These are phyloP conservation scores for Dipodomys ordii DNA, from an alignment of 2,113 vertebrate genomes.

Conservation along the genomic window DNA sequence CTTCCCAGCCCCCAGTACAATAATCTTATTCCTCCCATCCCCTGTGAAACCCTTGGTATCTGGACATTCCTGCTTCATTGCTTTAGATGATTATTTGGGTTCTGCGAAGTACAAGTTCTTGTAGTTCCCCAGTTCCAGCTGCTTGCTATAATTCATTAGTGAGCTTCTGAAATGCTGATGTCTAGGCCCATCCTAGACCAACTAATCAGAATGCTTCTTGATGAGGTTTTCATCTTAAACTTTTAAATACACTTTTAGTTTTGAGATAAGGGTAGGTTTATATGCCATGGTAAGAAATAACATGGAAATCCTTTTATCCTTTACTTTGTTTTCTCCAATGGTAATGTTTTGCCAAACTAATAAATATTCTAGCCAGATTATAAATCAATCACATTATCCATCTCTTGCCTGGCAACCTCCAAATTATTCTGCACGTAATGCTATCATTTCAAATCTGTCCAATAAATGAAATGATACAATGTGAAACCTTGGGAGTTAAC, in stretches of 20 bases:
- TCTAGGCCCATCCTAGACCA: not conserved
- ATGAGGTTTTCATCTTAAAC: not conserved
- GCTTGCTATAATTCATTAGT: not conserved
- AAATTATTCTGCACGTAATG: not conserved
- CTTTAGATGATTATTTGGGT: not conserved
- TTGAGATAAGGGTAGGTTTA: not conserved
- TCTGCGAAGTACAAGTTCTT: not conserved
- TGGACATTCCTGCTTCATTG: not conserved
- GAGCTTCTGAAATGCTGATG: not conserved
- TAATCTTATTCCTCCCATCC: too few species aligned
- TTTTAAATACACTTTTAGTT: not conserved
- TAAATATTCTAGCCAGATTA: too few species aligned
- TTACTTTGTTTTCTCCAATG: not conserved
- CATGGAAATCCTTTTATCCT: not conserved
- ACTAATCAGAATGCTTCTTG: not conserved
- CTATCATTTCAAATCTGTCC: slow-evolving; percentile 7
- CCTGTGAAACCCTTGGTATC: not conserved
- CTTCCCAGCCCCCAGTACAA: not conserved
- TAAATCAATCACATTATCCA: not conserved
- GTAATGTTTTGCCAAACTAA: not conserved
- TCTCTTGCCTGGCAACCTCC: not conserved
- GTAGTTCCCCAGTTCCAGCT: not conserved
- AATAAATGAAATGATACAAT: not conserved
- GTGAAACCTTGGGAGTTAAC: not conserved
- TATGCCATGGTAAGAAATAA: not conserved